These are phyloP conservation scores for Hypomecis atomaria DNA, from an alignment of 2,888 invertebrate genomes.

Conservation along the genomic window DNA sequence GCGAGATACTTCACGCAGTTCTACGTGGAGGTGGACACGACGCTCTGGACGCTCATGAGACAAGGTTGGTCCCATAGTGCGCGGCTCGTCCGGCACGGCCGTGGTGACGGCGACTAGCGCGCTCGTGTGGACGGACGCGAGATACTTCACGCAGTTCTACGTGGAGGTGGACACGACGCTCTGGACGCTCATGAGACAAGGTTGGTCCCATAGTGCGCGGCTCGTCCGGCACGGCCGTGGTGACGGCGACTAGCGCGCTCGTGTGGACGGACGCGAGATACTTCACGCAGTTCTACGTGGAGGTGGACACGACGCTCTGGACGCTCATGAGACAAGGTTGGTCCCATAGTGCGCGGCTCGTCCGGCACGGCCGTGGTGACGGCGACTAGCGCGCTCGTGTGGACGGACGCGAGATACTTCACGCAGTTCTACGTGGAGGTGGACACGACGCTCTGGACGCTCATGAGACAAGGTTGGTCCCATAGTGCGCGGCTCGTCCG, in stretches of 20 bases:
- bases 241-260: no score
- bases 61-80: slow-evolving; percentile 76
- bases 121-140: slow-evolving; percentile 97
- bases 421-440: slow-evolving; percentile 94
- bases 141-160: slow-evolving; percentile 96
- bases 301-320: slow-evolving; percentile 93
- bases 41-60: slow-evolving; percentile 95
- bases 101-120: slow-evolving; percentile 90
- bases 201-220: no score
- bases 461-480: slow-evolving; percentile 93
- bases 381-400: slow-evolving; percentile 92
- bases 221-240: no score
- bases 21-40: slow-evolving; percentile 88
- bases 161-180: slow-evolving; percentile 89
- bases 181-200: slow-evolving; percentile 94
- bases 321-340: slow-evolving; percentile 91
- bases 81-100: slow-evolving; percentile 96
- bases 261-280: slow-evolving; percentile 99
- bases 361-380: no score
- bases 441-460: slow-evolving; percentile 90
- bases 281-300: slow-evolving; percentile 93
- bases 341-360: no score
- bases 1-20: slow-evolving; percentile 98
- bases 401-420: slow-evolving; percentile 99
- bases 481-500: no score